Base-by-base conservation (phyloP, 1,140 invertebrate genomes). In the Pissodes strobi region DNA sequence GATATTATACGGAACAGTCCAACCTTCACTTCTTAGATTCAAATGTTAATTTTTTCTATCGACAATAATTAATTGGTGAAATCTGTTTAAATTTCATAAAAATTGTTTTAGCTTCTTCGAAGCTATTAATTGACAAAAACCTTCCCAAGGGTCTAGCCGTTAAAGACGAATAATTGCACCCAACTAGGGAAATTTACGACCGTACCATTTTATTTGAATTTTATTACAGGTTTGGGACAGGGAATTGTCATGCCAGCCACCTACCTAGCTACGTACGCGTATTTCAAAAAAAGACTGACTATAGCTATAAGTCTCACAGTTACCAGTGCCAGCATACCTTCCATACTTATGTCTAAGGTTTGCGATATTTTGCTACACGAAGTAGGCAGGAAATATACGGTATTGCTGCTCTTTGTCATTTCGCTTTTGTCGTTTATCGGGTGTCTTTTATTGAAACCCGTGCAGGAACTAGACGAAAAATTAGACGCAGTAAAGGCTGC, bases 311-410 rank as follows among this genome's bases (percentile, higher is more conserved):
- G 79, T 48, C 67, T 80, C 17, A 72, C 78, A 12, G 75, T 78
- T 46, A 79, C 80, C 6, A 69, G 78, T 18, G 76, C 76, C 1
- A 78, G 78, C 21, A 52, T 82, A 38, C 75, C 78, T 1, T 74
- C 78, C 1, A 76, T 80, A 12, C 57, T 81, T 22, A 79, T 81
- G 74, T 79, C 81, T 1, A 70, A 79, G 46, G 41, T 81, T 21
- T 75, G 72, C 62, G 61, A 71, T 59, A 59, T 61, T 38, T 52
- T 78, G 13, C 37, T 80, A 19, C 45, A 67, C 9, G 30, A 51
- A 12, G 74, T 73, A 1, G 66, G 69, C 9, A 48, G 70, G 38
- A 71, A 66, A 19, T 75, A 75, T 17, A 76, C 80, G 0, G 71
- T 80, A 39, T 58, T 80, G 19, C 73, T 81, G 13, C 48, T 81